These are phyloP conservation scores for Phalacrocorax aristotelis DNA, from an alignment of 2,113 vertebrate species.

Conservation along the genomic window DNA sequence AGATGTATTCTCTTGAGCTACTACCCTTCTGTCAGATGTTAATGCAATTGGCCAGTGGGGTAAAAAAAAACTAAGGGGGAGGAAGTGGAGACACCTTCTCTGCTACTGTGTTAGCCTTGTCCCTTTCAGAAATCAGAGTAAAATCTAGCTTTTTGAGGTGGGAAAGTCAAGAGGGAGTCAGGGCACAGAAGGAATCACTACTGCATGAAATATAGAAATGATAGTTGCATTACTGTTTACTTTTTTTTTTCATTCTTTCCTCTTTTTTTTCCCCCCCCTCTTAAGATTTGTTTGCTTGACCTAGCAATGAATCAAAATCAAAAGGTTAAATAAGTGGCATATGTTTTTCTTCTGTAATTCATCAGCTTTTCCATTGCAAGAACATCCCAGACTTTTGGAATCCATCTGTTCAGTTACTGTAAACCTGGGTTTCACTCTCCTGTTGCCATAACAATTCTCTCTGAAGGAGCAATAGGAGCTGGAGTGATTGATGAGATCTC, in stretches of 20 bases:
- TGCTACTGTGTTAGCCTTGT: neutral
- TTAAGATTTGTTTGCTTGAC: conserved; percentile 1
- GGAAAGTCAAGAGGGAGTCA: neutral
- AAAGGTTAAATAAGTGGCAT: conserved; percentile 18
- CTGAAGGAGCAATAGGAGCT: conserved; percentile 8
- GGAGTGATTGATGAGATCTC: conserved; percentile 44
- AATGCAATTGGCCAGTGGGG: neutral
- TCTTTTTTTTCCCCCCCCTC: neutral
- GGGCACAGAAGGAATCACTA: neutral
- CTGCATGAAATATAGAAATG: neutral
- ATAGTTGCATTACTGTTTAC: neutral
- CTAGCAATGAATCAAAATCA: conserved; percentile 26
- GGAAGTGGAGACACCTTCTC: neutral
- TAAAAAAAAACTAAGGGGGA: neutral
- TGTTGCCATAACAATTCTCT: conserved; percentile 36
- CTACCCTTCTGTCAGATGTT: neutral
- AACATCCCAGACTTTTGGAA: conserved; percentile 7
- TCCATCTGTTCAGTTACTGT: conserved; percentile 36
- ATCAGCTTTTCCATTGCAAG: conserved; percentile 41
- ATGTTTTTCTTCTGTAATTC: conserved; percentile 30
- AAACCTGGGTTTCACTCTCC: conserved; percentile 22
- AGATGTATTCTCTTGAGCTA: neutral
- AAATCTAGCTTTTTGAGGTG: neutral
- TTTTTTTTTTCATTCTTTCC: neutral
- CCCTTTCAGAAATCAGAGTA: neutral